Evolutionary conservation across 2,888 invertebrate species (phyloP).

Genomic region (Cerastoderma edule): DNA sequence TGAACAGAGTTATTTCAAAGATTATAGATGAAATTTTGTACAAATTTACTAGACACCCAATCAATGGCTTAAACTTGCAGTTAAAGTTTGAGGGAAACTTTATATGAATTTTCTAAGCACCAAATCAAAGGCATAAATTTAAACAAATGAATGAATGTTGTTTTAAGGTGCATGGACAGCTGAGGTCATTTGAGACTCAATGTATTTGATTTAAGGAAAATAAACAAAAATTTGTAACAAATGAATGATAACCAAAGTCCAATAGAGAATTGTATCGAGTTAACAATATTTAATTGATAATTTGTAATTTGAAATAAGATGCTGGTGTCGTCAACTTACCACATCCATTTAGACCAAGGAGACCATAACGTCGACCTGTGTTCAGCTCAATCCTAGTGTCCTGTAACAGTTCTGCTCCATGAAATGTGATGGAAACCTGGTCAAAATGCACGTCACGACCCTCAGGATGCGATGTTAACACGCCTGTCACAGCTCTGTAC

Average conservation of each 20-base stretch:
- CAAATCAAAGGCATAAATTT: too few relatives aligned
- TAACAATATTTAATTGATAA: not conserved
- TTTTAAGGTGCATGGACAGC: too few relatives aligned
- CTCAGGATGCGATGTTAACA: constrained; percentile 96
- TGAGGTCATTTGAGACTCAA: too few relatives aligned
- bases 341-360: constrained; percentile 98
- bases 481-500: constrained; percentile 89
- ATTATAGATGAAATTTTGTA: too few relatives aligned
- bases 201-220: too few relatives aligned
- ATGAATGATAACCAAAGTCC: not conserved
- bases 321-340: constrained; percentile 89
- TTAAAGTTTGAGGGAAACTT: too few relatives aligned
- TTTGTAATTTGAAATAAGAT: not conserved
- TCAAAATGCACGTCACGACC: constrained; percentile 98
- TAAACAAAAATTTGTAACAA: too few relatives aligned
- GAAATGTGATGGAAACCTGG: constrained; percentile 98
- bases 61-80: too few relatives aligned
- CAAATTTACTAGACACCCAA: too few relatives aligned
- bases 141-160: too few relatives aligned
- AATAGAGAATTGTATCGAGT: not conserved
- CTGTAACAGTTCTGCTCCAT: constrained; percentile 97
- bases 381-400: constrained; percentile 98
- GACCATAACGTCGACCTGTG: constrained; percentile 97
- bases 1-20: too few relatives aligned
- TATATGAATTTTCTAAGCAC: too few relatives aligned